Evolutionary conservation across 2,113 vertebrate species (phyloP).

Genomic region (Lota lota): DNA sequence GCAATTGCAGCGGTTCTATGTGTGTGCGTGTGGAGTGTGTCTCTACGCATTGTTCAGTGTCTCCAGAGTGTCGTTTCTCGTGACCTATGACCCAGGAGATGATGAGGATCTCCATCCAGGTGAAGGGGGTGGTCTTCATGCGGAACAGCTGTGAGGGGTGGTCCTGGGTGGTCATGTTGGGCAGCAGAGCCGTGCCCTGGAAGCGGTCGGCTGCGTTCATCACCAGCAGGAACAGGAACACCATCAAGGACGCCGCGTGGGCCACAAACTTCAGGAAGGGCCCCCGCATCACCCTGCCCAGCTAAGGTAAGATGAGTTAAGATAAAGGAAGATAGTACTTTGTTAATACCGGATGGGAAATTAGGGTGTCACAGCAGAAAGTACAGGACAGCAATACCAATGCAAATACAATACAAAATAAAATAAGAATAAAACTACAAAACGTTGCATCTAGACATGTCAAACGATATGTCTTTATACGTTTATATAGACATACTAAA

Average conservation of each 20-base stretch:
- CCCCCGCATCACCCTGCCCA: slow-evolving; percentile 88
- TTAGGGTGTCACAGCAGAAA: too few species aligned
- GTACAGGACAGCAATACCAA: too few species aligned
- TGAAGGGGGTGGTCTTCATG: slow-evolving; percentile 94
- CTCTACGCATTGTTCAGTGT: too few species aligned
- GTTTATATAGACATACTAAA: too few species aligned
- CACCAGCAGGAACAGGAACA: slow-evolving; percentile 90
- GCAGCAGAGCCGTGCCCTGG: slow-evolving; percentile 86
- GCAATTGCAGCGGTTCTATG: neutral
- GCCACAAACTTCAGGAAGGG: slow-evolving; percentile 97
- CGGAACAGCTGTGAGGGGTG: slow-evolving; percentile 89
- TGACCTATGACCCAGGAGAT: slow-evolving; percentile 97
- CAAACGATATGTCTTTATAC: too few species aligned
- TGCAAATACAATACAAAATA: too few species aligned
- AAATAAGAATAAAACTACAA: too few species aligned
- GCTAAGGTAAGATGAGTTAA: slow-evolving; percentile 60
- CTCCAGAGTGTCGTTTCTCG: neutral
- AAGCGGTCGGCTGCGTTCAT: slow-evolving; percentile 95
- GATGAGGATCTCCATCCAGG: slow-evolving; percentile 96
- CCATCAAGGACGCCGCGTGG: slow-evolving; percentile 91
- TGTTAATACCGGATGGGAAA: too few species aligned
- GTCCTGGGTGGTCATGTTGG: slow-evolving; percentile 89
- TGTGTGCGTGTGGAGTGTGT: neutral
- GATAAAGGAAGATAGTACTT: neutral
- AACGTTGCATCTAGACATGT: too few species aligned